Evolutionary conservation across 2,888 invertebrate genomes (phyloP).

Genomic region (Troilus luridus): DNA sequence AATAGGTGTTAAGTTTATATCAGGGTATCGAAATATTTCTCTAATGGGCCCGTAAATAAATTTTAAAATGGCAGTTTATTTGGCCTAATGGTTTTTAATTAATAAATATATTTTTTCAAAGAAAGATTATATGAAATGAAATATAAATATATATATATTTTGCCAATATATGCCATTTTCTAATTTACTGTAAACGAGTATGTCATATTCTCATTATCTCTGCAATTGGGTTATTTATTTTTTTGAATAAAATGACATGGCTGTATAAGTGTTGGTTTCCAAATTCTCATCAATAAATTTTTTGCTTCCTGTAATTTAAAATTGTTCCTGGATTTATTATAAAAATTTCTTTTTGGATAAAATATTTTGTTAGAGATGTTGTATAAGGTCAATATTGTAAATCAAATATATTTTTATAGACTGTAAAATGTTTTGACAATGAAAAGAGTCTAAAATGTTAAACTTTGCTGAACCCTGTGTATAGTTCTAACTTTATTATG

Average conservation of each 20-base stretch:
- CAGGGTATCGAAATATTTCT: slow-evolving; percentile 47
- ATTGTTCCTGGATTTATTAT: slow-evolving; percentile 16
- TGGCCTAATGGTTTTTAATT: slow-evolving; percentile 59
- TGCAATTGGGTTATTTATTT: slow-evolving; percentile 60
- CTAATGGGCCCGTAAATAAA: background rate
- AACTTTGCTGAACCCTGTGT: slow-evolving; percentile 51
- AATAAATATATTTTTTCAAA: slow-evolving; percentile 54
- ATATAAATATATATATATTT: slow-evolving; percentile 49
- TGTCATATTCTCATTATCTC: slow-evolving; percentile 58
- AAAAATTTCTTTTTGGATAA: background rate
- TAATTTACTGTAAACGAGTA: slow-evolving; percentile 16
- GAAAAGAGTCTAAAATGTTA: slow-evolving; percentile 54
- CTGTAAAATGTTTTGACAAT: slow-evolving; percentile 51
- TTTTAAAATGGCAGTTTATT: slow-evolving; percentile 56
- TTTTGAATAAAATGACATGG: slow-evolving; percentile 54
- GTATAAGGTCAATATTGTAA: slow-evolving; percentile 48
- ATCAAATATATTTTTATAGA: slow-evolving; percentile 60
- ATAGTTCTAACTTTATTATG: slow-evolving; percentile 52
- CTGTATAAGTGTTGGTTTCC: slow-evolving; percentile 45
- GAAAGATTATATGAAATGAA: slow-evolving; percentile 45
- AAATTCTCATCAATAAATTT: background rate
- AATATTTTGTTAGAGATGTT: slow-evolving; percentile 35
- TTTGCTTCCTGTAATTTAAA: slow-evolving; percentile 20
- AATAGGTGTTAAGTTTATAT: slow-evolving; percentile 50
- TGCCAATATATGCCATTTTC: slow-evolving; percentile 50